A percentile compares a stretch with the other conserved stretches of the same genome.
phyloP scores from a whole-genome alignment of 1,140 invertebrate species.

The Antheraea pernyi region DNA sequence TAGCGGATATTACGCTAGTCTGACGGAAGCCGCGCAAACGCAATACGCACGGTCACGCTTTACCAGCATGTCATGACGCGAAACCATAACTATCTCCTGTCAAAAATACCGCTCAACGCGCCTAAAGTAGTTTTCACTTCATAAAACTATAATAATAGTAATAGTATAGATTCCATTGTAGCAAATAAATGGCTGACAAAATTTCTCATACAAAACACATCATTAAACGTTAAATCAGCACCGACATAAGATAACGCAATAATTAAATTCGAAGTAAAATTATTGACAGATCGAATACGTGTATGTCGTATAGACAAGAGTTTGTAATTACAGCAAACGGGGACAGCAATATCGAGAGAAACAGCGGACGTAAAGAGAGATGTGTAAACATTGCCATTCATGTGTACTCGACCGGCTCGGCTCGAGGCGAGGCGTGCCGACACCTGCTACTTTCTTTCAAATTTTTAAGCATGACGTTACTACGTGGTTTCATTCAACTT shows the following conservation, averaged over 20 bases:
- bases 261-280: not conserved
- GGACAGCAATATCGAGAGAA: not conserved
- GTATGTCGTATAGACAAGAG: not conserved
- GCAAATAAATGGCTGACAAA: no score
- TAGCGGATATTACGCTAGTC: no score
- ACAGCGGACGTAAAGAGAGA: not conserved
- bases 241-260: constrained; percentile 12
- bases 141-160: no score
- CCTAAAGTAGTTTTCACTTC: no score
- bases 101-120: no score
- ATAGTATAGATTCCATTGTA: no score
- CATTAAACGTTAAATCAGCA: no score
- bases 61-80: no score
- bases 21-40: no score
- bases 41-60: no score
- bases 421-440: not conserved
- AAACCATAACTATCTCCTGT: no score
- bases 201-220: no score
- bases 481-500: constrained; percentile 21
- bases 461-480: constrained; percentile 15
- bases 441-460: constrained; percentile 22
- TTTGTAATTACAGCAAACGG: constrained; percentile 2
- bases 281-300: not conserved
- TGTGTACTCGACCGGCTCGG: constrained; percentile 1
- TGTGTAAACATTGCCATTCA: constrained; percentile 2